Evolutionary conservation across 2,797 vertebrate genomes (phyloP).

Genomic region (Chaetodon trifasciatus): DNA sequence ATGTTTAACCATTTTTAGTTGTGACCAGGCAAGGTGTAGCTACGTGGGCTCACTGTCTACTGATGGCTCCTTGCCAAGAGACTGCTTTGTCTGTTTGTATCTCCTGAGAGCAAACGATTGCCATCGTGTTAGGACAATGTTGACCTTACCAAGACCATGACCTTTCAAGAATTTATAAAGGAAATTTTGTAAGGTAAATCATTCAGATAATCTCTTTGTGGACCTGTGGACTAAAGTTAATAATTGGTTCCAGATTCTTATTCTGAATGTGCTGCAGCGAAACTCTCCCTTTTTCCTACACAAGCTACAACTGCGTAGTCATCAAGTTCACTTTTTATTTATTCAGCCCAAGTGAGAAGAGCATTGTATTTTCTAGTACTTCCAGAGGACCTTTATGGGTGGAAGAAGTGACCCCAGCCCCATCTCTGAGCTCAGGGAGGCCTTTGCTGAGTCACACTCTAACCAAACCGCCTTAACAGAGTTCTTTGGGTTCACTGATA

Average conservation of each 20-base stretch:
- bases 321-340: slow-evolving; percentile 7
- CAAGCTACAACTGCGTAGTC: slow-evolving; percentile 6
- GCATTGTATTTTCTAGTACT: slow-evolving; percentile 18
- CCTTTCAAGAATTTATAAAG: background rate
- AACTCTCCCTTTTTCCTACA: background rate
- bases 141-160: background rate
- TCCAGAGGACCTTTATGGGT: slow-evolving; percentile 33
- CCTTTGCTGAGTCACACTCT: slow-evolving; percentile 77
- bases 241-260: slow-evolving; percentile 8
- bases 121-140: background rate
- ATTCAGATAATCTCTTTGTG: background rate
- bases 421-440: slow-evolving; percentile 58
- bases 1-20: background rate
- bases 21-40: background rate
- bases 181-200: slow-evolving; percentile 2
- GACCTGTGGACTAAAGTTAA: background rate
- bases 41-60: slow-evolving; percentile 25
- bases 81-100: slow-evolving; percentile 25
- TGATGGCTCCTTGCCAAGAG: slow-evolving; percentile 44
- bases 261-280: slow-evolving; percentile 6
- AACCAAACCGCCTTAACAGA: slow-evolving; percentile 66
- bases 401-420: slow-evolving; percentile 43
- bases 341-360: background rate
- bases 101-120: slow-evolving; percentile 26
- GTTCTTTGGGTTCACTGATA: slow-evolving; percentile 75